phyloP scores from a whole-genome alignment of 2,113 vertebrate genomes.

The Dissostichus mawsoni region DNA sequence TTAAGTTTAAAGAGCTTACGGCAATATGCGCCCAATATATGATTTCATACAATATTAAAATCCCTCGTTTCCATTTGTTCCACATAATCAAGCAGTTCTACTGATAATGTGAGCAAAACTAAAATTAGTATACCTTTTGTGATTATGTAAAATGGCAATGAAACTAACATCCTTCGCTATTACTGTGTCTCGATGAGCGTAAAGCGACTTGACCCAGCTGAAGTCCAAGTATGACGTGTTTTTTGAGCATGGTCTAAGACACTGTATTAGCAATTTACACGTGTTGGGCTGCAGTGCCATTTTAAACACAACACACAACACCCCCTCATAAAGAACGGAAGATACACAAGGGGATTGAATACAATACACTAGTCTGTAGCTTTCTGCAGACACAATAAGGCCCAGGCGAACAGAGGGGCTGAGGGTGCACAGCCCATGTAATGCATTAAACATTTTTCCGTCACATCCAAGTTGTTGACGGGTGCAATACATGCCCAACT shows the following conservation, averaged over 20 bases:
- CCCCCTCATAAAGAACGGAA: constrained; percentile 60
- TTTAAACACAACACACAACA: constrained; percentile 61
- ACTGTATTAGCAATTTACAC: constrained; percentile 58
- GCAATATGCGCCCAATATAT: constrained; percentile 33
- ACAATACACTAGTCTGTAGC: constrained; percentile 69
- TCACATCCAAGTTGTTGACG: constrained; percentile 71
- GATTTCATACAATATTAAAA: constrained; percentile 58
- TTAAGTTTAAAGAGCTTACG: constrained; percentile 50
- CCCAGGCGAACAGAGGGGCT: constrained; percentile 57
- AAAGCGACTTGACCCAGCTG: constrained; percentile 79
- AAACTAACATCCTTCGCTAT: neutral
- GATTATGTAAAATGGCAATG: constrained; percentile 18
- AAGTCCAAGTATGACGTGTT: constrained; percentile 79
- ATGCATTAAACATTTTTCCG: constrained; percentile 71
- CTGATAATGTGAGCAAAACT: constrained; percentile 25
- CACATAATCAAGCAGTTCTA: constrained; percentile 33
- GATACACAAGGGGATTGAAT: constrained; percentile 59
- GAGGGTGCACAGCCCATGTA: constrained; percentile 42
- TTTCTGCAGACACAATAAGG: constrained; percentile 71
- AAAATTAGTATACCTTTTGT: constrained; percentile 24
- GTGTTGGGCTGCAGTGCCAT: constrained; percentile 64
- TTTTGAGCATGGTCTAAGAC: constrained; percentile 22
- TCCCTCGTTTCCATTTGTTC: constrained; percentile 41
- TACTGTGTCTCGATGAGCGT: constrained; percentile 85
- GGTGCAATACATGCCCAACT: constrained; percentile 53